These are phyloP conservation scores for Teleopsis dalmanni DNA, from an alignment of 1,140 invertebrate species.

Conservation along the genomic window DNA sequence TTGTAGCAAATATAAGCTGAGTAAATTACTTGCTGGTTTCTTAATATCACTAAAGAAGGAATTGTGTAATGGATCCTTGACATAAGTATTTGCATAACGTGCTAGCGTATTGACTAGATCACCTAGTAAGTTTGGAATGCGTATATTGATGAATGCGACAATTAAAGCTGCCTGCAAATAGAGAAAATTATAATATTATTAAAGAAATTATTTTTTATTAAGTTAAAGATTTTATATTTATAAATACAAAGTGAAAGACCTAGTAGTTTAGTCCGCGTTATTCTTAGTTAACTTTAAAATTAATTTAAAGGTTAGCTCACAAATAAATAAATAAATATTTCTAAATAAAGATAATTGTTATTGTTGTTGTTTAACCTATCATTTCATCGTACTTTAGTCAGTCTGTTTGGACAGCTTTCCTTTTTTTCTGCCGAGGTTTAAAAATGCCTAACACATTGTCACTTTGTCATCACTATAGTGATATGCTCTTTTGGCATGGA, in stretches of 20 bases:
- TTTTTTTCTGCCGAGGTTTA: too few relatives aligned
- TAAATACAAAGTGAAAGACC: not conserved
- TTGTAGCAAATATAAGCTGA: slow-evolving; percentile 64
- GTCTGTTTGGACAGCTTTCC: too few relatives aligned
- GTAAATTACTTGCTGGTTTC: slow-evolving; percentile 57
- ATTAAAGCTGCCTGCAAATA: slow-evolving; percentile 64
- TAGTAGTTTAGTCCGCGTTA: too few relatives aligned
- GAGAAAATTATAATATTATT: slow-evolving; percentile 1
- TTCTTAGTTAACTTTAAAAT: too few relatives aligned
- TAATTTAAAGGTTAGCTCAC: too few relatives aligned
- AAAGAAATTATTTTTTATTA: not conserved
- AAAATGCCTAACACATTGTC: too few relatives aligned
- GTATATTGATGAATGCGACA: slow-evolving; percentile 73
- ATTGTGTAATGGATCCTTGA: slow-evolving; percentile 28
- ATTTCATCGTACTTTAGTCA: too few relatives aligned
- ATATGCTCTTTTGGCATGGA: too few relatives aligned
- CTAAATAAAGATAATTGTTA: too few relatives aligned
- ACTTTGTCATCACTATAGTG: too few relatives aligned
- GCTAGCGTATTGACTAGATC: slow-evolving; percentile 68
- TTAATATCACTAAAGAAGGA: slow-evolving; percentile 57
- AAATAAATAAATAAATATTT: too few relatives aligned
- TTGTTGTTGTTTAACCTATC: too few relatives aligned
- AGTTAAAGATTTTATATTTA: not conserved
- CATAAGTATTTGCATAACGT: slow-evolving; percentile 46
- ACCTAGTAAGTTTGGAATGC: slow-evolving; percentile 70